Percentiles rank a stretch among this genome's conserved stretches.
Evolutionary conservation across 2,797 vertebrate species (phyloP).

Genomic region (Heliangelus exortis): DNA sequence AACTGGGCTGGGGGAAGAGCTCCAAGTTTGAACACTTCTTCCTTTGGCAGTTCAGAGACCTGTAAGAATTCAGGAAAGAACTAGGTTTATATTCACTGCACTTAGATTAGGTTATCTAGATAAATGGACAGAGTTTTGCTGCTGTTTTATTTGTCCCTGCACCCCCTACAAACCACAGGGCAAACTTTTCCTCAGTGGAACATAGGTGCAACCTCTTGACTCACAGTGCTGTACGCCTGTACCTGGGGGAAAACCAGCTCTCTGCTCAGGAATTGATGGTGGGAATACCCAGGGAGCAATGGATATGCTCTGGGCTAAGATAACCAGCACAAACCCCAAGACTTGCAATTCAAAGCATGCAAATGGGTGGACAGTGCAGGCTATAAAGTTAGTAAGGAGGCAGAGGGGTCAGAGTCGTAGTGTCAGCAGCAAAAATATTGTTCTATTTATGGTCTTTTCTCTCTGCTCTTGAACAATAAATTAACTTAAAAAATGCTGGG

Average conservation of each 20-base stretch:
- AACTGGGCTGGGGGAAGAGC: background rate
- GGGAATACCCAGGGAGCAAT: background rate
- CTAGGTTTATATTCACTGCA: background rate
- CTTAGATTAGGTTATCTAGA: background rate
- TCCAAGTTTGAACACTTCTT: background rate
- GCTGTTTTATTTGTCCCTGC: background rate
- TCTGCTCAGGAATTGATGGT: background rate
- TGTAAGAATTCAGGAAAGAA: background rate
- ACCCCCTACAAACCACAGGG: background rate
- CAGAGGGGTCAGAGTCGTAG: background rate
- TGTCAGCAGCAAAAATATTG: background rate
- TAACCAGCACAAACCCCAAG: background rate
- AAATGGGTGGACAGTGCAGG: background rate
- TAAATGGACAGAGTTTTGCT: background rate
- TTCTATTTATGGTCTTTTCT: background rate
- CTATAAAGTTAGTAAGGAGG: background rate
- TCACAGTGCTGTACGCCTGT: accelerated
- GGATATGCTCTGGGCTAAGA: background rate
- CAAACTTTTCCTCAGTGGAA: background rate
- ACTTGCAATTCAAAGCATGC: background rate
- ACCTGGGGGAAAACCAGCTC: background rate
- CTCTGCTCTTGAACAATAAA: background rate
- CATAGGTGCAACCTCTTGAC: background rate
- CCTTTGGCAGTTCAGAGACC: background rate
- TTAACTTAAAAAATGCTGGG: background rate